phyloP scores from a whole-genome alignment of 2,888 invertebrate genomes.

The Herminia tarsipennalis region DNA sequence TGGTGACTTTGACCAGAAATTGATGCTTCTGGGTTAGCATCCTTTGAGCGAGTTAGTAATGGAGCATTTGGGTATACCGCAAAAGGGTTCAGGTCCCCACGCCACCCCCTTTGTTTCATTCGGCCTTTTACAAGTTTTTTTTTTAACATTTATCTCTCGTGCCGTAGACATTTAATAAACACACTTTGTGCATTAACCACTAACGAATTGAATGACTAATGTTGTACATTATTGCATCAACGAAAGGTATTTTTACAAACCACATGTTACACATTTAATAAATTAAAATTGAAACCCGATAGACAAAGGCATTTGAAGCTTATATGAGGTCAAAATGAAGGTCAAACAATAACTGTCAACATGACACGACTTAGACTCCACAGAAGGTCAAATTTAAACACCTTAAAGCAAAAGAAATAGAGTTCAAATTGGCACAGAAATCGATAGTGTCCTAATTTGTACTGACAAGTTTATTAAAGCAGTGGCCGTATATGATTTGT shows the following conservation, averaged over 20 bases:
- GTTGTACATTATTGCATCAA: not conserved
- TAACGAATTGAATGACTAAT: not conserved
- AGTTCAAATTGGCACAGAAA: constrained; percentile 9
- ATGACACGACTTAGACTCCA: constrained; percentile 47
- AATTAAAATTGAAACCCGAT: constrained; percentile 28
- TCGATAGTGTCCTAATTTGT: constrained; percentile 13
- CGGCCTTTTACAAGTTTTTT: too few relatives aligned
- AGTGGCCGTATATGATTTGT: constrained; percentile 31
- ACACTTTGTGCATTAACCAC: too few relatives aligned
- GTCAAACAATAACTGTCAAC: constrained; percentile 54
- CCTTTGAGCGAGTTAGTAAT: too few relatives aligned
- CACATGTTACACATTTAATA: not conserved
- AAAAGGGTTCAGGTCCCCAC: too few relatives aligned
- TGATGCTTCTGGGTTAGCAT: too few relatives aligned
- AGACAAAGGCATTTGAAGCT: constrained; percentile 38
- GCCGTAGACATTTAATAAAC: too few relatives aligned
- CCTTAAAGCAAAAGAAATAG: constrained; percentile 23
- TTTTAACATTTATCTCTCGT: too few relatives aligned
- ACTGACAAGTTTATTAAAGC: constrained; percentile 40
- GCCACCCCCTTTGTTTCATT: too few relatives aligned
- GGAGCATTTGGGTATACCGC: too few relatives aligned
- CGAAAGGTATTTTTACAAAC: not conserved
- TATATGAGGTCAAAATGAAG: constrained; percentile 53
- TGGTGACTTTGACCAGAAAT: too few relatives aligned
- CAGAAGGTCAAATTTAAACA: constrained; percentile 40